Evolutionary conservation across 2,797 vertebrate species (phyloP), one percentile per base, ranked within the genome.

Genomic region (Trematomus bernacchii): DNA sequence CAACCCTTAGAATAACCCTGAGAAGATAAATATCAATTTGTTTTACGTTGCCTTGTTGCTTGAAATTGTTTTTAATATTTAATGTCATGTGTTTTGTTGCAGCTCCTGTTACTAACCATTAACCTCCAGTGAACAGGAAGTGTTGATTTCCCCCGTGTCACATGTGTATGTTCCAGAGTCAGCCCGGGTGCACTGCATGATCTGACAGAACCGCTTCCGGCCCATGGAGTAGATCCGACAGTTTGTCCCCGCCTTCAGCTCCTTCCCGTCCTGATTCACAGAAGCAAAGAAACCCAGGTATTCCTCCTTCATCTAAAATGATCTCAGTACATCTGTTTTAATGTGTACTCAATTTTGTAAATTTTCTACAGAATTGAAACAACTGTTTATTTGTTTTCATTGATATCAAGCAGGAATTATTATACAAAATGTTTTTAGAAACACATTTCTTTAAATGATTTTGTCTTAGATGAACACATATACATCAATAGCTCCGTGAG

Each of bases 81-180:
- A 6, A 53, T 10, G 6, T 12, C 0, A 19, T 12, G 2, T 57
- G 40, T 66, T 23, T 52, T 33, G n/a, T 19, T 52, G 10, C 10
- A 19, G 42, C 19, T 3, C 10, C 2, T 63, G 13, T 46, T 61
- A 27, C 43, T 71, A 91, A 97, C 96, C 96, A 12, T 95, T 96
- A 79, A 97, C 93, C 0, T 92, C 94, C 83, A 97, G 86, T 0
- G 13, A 90, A 76, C 95, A 96, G 0, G 87, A 93, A 14, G 95
- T 95, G 43, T 0, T 91, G 64, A 94, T 90, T 57, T 96, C 95
- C 0, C 95, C 96, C 0, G 91, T 87, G 0, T 97, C 89, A 2
- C 98, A 99, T 59, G 90, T 95, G 89, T 99, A 99, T 76, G 81
- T 92, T 19, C 97, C 97, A 0, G 96, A 89, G 1, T 99, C 96